Base-by-base conservation (phyloP, 2,113 vertebrate species). In the Marcusenius ussheri region DNA sequence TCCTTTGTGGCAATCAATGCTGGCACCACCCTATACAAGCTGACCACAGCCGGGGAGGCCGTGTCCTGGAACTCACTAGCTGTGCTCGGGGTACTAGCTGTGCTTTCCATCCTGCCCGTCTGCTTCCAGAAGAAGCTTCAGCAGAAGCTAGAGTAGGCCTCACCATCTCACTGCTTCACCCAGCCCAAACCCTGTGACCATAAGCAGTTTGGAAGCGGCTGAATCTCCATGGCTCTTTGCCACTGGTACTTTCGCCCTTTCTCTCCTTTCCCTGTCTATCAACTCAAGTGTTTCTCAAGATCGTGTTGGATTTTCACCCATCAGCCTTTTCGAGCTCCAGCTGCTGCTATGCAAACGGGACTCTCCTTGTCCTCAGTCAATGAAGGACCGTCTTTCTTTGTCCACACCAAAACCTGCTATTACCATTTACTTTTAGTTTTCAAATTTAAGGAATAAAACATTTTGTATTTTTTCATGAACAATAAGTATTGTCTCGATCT, bases 1-100 rank as follows among this genome's bases (percentile, higher is more conserved):
- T 99, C 98, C 45, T 99, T 99, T 90, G 97, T 99, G 92, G 98
- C 98, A 4, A 99, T 99, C 92, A 99, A 99, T 49, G 98, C 98
- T 5, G 98, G 98, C 89, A 99, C 98, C 66, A 99, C 98, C 8
- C 94, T 99, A 45, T 99, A 99, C 95, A 98, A 99, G 91, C 97
- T 99, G 91, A 99, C 98, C 53, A 99, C 98, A 88, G 98, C 98
- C 1, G 98, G 98, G 6, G 98, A 99, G 95, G 98, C 98, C 2
- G 97, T 99, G 93, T 99, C 98, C 93, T 99, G 98, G 98, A 97
- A 98, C 95, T 99, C 98, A 89, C 95, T 99, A 89, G 96, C 97
- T 87, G 95, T 99, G 90, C 97, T 99, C 17, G 99, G 97, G 90
- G 89, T 98, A 9, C 95, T 99, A 51, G 98, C 98, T 2, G 94